Base-by-base conservation (phyloP, 1,140 invertebrate genomes). In the Drosophila orosa region DNA sequence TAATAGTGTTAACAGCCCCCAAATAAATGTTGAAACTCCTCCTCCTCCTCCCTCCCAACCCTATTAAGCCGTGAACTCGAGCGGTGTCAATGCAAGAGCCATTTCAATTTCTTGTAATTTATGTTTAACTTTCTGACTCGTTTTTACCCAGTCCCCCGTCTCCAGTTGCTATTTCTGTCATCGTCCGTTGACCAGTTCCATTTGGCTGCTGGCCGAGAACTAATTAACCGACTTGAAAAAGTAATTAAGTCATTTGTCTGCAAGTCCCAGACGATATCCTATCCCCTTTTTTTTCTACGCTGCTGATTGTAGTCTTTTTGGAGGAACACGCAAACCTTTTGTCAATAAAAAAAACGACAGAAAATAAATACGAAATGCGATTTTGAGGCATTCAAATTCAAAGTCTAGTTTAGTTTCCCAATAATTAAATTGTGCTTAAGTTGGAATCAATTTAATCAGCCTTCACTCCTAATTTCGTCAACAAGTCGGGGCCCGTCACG, bases 171-270 rank as follows among this genome's bases (percentile, higher is more conserved):
- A 44, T 44, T 52, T 60, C 55, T 68, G 37, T 57, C 62, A 71
- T 72, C 68, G 65, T 72, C 31, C 68, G 68, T 72, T 79, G 58
- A 69, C 61, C 69, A 80, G 78, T 67, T 60, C 62, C 69, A 40
- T 74, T 75, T 68, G 44, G 59, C 27, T 63, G 59, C 44, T 80
- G 81, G 67, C 73, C 81, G 68, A 73, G 50, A 66, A 87, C 82
- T 86, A 86, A 86, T 86, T 86, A 86, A 86, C 82, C 74, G 82
- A 87, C 82, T 87, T 86, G 79, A 71, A 87, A 86, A 86, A 82
- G 82, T 87, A 86, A 86, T 86, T 86, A 86, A 86, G 82, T 86
- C 82, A 86, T 86, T 86, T 86, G 82, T 86, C 82, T 87, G 78
- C 68, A 44, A 65, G 78, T 61, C 78, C 78, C 79, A 87, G 83